phyloP scores from a whole-genome alignment of 1,140 invertebrate genomes.

The Zelostemma sp. region DNA sequence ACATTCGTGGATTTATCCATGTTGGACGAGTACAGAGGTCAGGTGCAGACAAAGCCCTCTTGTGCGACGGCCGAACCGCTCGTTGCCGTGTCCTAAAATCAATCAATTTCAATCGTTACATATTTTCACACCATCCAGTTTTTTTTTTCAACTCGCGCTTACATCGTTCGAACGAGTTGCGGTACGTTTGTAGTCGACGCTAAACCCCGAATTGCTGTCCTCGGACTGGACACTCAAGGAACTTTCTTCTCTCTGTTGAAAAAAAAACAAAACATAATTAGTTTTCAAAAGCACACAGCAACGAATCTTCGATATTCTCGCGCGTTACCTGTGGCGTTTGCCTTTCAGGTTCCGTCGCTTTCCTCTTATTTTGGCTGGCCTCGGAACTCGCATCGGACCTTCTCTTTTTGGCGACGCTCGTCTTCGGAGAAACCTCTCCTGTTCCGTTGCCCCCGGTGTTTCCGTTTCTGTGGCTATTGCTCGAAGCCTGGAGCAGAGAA shows the following conservation, averaged over 20 bases:
- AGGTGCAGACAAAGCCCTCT: constrained; percentile 64
- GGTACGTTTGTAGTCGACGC: constrained; percentile 61
- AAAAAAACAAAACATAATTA: constrained; percentile 3
- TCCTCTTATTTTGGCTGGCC: constrained; percentile 53
- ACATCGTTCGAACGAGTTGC: constrained; percentile 59
- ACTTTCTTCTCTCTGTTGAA: constrained; percentile 55
- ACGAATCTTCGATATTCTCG: not conserved
- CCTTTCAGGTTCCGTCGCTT: constrained; percentile 52
- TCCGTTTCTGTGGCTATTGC: constrained; percentile 54
- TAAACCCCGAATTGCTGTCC: constrained; percentile 64
- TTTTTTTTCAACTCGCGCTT: constrained; percentile 38
- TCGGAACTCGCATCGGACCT: constrained; percentile 54
- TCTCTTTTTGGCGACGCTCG: constrained; percentile 48
- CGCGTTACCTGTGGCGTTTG: constrained; percentile 43
- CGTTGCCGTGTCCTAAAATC: constrained; percentile 15
- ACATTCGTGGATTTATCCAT: constrained; percentile 50
- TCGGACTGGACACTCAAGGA: constrained; percentile 58
- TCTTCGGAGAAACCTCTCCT: constrained; percentile 52
- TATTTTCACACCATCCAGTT: constrained; percentile 9
- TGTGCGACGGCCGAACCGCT: constrained; percentile 54
- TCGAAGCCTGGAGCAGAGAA: constrained; percentile 48
- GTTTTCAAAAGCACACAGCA: not conserved
- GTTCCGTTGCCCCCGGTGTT: constrained; percentile 53
- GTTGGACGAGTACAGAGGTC: constrained; percentile 49
- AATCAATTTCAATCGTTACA: constrained; percentile 38